Evolutionary conservation across 1,140 invertebrate species (phyloP).

Genomic region (Cotesia glomerata): DNA sequence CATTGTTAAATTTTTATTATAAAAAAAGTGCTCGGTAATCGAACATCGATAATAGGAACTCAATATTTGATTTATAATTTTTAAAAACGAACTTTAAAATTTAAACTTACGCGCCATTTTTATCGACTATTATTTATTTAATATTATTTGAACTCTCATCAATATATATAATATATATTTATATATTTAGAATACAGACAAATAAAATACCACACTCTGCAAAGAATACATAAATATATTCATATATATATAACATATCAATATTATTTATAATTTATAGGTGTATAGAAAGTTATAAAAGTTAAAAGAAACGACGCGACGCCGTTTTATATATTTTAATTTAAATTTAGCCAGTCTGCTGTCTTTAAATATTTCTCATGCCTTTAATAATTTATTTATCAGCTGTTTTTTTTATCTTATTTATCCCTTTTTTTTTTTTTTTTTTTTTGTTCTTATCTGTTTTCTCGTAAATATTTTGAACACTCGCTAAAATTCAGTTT

Average conservation of each 20-base stretch:
- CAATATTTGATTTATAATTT: too few relatives aligned
- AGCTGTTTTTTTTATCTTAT: too few relatives aligned
- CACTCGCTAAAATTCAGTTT: neutral
- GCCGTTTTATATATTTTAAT: slow-evolving; percentile 22
- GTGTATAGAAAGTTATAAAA: slow-evolving; percentile 48
- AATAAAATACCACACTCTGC: neutral
- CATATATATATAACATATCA: slow-evolving; percentile 10
- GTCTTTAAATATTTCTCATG: neutral
- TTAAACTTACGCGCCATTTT: too few relatives aligned
- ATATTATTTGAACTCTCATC: too few relatives aligned
- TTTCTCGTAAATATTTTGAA: slow-evolving; percentile 4
- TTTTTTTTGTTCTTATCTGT: neutral
- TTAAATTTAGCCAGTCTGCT: neutral
- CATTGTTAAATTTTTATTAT: neutral
- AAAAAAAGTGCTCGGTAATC: neutral
- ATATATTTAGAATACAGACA: neutral
- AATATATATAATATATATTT: too few relatives aligned
- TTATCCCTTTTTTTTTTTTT: too few relatives aligned
- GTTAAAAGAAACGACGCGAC: slow-evolving; percentile 46
- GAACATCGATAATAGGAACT: neutral
- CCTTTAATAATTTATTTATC: neutral
- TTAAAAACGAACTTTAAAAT: too few relatives aligned
- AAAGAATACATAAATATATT: neutral
- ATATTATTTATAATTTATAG: slow-evolving; percentile 20
- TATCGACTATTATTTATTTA: too few relatives aligned